Conservation (phyloP, 2,888 invertebrate species). For the Venusia cambrica region DNA sequence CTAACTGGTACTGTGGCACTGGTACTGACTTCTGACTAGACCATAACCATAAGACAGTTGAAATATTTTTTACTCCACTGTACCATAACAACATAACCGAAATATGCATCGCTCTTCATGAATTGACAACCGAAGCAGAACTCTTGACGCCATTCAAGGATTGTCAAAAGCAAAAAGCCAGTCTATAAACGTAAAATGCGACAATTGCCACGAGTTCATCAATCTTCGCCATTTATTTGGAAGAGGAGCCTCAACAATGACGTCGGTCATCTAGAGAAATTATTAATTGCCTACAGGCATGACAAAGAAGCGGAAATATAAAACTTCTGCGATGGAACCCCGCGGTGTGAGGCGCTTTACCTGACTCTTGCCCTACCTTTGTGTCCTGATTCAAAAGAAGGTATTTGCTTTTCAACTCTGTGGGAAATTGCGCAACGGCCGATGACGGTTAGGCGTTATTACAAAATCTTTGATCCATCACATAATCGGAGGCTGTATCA, state of each 20-base stretch:
- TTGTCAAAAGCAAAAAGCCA: conserved; percentile 53
- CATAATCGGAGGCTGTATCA: conserved; percentile 52
- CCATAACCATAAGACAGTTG: too few species aligned
- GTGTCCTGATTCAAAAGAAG: conserved; percentile 68
- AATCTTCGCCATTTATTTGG: conserved; percentile 71
- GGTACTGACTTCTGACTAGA: too few species aligned
- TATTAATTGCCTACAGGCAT: conserved; percentile 72
- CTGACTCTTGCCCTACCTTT: conserved; percentile 79
- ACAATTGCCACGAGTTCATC: conserved; percentile 76
- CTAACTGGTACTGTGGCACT: too few species aligned
- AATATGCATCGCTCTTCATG: conserved; percentile 18
- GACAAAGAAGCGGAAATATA: conserved; percentile 81
- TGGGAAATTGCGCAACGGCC: conserved; percentile 77
- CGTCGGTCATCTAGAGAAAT: conserved; percentile 78
- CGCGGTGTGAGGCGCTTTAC: conserved; percentile 71
- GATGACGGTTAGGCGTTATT: conserved; percentile 53
- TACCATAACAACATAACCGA: conserved; percentile 7
- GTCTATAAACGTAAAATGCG: conserved; percentile 70
- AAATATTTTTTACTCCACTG: too few species aligned
- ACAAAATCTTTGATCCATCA: conserved; percentile 51
- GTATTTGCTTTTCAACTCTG: conserved; percentile 71
- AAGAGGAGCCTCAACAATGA: conserved; percentile 65
- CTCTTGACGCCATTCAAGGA: conserved; percentile 50
- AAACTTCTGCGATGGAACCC: conserved; percentile 74
- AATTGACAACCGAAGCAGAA: conserved; percentile 27